Conservation (phyloP, 2,888 invertebrate genomes). For the Lottia gigantea region DNA sequence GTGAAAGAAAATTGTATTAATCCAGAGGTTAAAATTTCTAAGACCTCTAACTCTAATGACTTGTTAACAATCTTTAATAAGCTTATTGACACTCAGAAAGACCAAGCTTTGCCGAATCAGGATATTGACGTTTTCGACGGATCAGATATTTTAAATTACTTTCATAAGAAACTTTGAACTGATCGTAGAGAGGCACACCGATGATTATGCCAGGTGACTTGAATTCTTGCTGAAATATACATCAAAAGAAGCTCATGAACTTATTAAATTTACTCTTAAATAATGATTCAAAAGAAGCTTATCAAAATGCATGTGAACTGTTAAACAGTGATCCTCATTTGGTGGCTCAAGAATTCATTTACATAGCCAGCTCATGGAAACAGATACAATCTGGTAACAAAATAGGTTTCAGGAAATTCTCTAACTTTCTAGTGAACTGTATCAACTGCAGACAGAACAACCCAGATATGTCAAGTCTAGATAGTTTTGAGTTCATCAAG, state of each 20-base stretch:
- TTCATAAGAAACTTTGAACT: neutral
- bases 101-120: neutral
- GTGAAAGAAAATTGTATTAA: neutral
- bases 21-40: neutral
- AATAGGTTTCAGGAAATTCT: neutral
- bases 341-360: neutral
- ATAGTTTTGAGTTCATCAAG: neutral
- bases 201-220: neutral
- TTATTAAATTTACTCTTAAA: neutral
- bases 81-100: neutral
- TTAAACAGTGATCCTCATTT: neutral
- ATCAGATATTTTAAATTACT: neutral
- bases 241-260: neutral
- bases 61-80: neutral
- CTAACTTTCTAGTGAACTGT: neutral
- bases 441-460: neutral
- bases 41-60: neutral
- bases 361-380: neutral
- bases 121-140: neutral
- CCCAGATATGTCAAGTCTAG: neutral
- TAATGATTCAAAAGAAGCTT: neutral
- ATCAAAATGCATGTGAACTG: neutral
- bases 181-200: neutral
- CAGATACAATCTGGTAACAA: neutral
- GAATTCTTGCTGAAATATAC: neutral